phyloP scores from a whole-genome alignment of 2,113 vertebrate genomes.

The Vanacampus margaritifer region DNA sequence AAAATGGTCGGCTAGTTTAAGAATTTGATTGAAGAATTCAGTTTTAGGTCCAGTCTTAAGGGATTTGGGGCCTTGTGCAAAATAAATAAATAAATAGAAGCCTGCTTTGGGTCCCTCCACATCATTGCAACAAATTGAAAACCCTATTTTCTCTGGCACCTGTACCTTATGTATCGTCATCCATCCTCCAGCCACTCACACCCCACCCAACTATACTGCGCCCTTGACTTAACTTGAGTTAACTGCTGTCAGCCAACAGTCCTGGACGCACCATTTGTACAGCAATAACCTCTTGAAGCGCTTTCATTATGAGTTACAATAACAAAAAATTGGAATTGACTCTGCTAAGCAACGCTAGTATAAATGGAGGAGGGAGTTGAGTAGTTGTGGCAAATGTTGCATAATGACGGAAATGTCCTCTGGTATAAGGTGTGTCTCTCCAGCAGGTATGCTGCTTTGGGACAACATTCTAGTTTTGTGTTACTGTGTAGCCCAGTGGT shows the following conservation, averaged over 20 bases:
- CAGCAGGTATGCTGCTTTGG: conserved; percentile 42
- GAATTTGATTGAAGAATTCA: too few relatives aligned
- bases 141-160: not conserved
- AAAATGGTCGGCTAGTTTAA: too few relatives aligned
- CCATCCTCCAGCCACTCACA: not conserved
- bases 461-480: conserved; percentile 48
- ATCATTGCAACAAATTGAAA: not conserved
- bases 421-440: conserved; percentile 59
- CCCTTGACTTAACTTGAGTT: not conserved
- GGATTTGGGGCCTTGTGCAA: too few relatives aligned
- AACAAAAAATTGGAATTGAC: not conserved
- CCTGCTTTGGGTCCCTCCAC: too few relatives aligned
- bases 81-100: too few relatives aligned
- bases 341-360: not conserved
- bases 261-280: not conserved
- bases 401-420: conserved; percentile 36
- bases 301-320: not conserved
- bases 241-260: not conserved
- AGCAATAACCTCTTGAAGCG: not conserved
- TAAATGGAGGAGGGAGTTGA: not conserved
- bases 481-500: too few relatives aligned
- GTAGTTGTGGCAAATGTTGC: conserved; percentile 28
- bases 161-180: not conserved
- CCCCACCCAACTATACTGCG: too few relatives aligned
- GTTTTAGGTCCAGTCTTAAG: too few relatives aligned